phyloP scores from a whole-genome alignment of 37 sponge, comb jelly and placozoan species.

The Cliona cf. orientalis region DNA sequence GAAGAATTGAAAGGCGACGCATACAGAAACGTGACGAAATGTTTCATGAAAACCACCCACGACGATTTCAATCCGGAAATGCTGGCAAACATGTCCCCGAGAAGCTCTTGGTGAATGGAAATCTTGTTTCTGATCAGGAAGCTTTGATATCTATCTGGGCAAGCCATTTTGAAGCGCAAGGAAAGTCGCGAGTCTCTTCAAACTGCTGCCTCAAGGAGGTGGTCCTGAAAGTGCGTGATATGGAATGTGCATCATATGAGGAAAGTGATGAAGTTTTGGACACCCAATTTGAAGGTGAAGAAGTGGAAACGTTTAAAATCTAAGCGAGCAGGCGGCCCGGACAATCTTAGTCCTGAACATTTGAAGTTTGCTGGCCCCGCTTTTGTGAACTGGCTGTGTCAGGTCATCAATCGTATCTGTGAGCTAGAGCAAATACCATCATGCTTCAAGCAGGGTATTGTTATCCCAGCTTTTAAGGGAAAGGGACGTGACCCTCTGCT shows the following conservation, averaged over 20 bases:
- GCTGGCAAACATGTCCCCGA: background rate
- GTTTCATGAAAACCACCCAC: too few species aligned
- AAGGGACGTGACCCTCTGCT: conserved; percentile 27
- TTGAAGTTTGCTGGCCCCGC: conserved; percentile 2
- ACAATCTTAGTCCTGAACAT: conserved; percentile 14
- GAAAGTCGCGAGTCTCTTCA: too few species aligned
- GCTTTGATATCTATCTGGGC: background rate
- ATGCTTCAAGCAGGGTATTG: conserved; percentile 18
- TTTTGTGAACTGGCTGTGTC: conserved; percentile 7
- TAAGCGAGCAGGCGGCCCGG: background rate
- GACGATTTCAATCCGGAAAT: background rate
- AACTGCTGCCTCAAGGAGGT: too few species aligned
- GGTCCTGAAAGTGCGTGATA: too few species aligned
- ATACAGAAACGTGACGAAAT: too few species aligned
- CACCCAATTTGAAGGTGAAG: background rate
- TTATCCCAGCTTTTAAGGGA: conserved; percentile 23
- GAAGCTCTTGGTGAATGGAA: background rate
- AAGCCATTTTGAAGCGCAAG: too few species aligned
- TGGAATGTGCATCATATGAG: too few species aligned
- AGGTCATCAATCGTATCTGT: conserved; percentile 8
- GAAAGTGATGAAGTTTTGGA: background rate
- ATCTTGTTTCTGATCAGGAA: background rate
- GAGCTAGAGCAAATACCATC: conserved; percentile 16
- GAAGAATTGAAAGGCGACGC: too few species aligned
- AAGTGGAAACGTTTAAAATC: background rate